Percentiles rank a stretch among this genome's conserved stretches.
These are phyloP conservation scores for Ictalurus punctatus DNA, from an alignment of 2,113 vertebrate species.

Conservation along the genomic window DNA sequence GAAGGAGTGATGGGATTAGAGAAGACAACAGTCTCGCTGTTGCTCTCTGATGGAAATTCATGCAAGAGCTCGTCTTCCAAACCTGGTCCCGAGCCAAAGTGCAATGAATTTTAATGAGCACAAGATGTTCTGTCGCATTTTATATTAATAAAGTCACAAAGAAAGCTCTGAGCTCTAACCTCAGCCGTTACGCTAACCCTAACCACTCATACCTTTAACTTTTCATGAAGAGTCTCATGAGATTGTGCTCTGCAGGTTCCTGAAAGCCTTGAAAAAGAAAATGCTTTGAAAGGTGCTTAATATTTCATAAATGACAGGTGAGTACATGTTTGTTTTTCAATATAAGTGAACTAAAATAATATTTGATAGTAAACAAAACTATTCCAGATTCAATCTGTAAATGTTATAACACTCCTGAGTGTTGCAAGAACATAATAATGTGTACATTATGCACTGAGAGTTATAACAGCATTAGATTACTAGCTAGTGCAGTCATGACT, in stretches of 20 bases:
- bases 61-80: background rate
- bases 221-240: background rate
- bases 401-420: no score
- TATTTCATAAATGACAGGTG: background rate
- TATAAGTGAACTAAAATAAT: background rate
- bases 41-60: background rate
- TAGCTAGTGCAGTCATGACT: background rate
- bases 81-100: background rate
- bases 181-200: background rate
- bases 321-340: no score
- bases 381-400: background rate
- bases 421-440: no score
- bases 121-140: constrained; percentile 5
- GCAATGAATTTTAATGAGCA: constrained; percentile 26
- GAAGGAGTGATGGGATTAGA: constrained; percentile 35
- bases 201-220: background rate
- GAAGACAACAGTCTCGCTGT: background rate
- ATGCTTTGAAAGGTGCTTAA: background rate
- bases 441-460: background rate
- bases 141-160: constrained; percentile 21
- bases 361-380: background rate
- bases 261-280: background rate
- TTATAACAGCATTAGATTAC: background rate
- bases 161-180: background rate
- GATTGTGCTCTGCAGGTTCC: background rate